Evolutionary conservation across 2,797 vertebrate genomes (phyloP).

Genomic region (Leuciscus waleckii): DNA sequence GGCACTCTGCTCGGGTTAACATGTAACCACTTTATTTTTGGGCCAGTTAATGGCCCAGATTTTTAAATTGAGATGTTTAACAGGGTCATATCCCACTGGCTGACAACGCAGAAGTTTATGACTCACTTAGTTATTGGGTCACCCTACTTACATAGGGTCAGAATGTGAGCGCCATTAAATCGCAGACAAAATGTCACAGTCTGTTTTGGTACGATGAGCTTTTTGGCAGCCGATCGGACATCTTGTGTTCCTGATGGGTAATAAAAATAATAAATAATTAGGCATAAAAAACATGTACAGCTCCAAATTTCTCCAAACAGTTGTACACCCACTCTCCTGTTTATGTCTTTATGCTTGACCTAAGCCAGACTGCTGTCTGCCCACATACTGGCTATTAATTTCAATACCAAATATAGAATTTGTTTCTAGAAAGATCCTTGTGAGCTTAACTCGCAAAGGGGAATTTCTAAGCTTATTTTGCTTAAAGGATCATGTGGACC

Average conservation of each 20-base stretch:
- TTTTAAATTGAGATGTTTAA: slow-evolving; percentile 71
- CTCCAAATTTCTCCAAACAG: slow-evolving; percentile 70
- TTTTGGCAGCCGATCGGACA: slow-evolving; percentile 71
- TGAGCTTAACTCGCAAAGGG: background rate
- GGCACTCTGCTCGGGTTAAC: slow-evolving; percentile 51
- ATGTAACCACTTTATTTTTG: slow-evolving; percentile 57
- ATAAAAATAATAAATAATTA: slow-evolving; percentile 73
- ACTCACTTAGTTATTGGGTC: slow-evolving; percentile 59
- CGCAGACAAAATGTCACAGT: slow-evolving; percentile 72
- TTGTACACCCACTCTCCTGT: slow-evolving; percentile 67
- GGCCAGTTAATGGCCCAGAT: slow-evolving; percentile 56
- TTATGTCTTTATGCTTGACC: slow-evolving; percentile 68
- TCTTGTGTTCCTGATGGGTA: slow-evolving; percentile 69
- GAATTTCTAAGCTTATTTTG: slow-evolving; percentile 8
- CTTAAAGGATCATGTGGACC: background rate
- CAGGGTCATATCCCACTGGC: slow-evolving; percentile 56
- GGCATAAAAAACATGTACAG: slow-evolving; percentile 63
- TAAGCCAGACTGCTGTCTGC: slow-evolving; percentile 62
- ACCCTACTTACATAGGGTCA: slow-evolving; percentile 54
- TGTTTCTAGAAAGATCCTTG: slow-evolving; percentile 47
- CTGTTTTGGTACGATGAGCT: slow-evolving; percentile 66
- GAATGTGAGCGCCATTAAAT: slow-evolving; percentile 67
- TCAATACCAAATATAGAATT: slow-evolving; percentile 69
- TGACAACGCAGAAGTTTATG: slow-evolving; percentile 67
- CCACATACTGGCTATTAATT: slow-evolving; percentile 68